These are phyloP conservation scores for Perithous albicinctus DNA, from an alignment of 2,888 invertebrate species.

Conservation along the genomic window DNA sequence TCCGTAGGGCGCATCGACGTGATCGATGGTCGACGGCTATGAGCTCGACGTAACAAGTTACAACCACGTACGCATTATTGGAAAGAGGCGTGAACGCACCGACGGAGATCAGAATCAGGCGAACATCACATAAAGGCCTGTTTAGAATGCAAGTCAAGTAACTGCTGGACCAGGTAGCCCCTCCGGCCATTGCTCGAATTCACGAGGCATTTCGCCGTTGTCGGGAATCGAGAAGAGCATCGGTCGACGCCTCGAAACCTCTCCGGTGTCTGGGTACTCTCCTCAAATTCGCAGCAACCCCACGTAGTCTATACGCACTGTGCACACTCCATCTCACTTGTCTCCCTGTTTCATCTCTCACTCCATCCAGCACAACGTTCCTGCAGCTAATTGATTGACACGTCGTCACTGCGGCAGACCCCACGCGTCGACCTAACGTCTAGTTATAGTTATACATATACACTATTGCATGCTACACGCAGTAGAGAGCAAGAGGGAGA, in stretches of 20 bases:
- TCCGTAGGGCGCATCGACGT: too few relatives aligned
- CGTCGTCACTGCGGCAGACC: constrained; percentile 51
- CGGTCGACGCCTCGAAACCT: constrained; percentile 20
- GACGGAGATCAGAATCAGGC: constrained; percentile 13
- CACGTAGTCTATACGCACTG: constrained; percentile 5
- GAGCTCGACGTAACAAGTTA: neutral
- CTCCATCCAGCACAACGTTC: constrained; percentile 42
- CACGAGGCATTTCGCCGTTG: constrained; percentile 37
- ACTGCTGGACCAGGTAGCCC: constrained; percentile 30
- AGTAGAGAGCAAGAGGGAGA: too few relatives aligned
- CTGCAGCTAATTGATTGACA: constrained; percentile 67
- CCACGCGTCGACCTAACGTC: constrained; percentile 29
- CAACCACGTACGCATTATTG: neutral
- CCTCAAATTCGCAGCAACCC: neutral
- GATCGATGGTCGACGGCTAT: too few relatives aligned
- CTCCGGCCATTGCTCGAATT: constrained; percentile 42
- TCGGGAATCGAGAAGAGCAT: neutral
- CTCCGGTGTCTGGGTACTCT: constrained; percentile 1
- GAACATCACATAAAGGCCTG: constrained; percentile 30
- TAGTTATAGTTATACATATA: neutral
- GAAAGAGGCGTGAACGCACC: constrained; percentile 1
- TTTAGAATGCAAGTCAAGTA: constrained; percentile 50
- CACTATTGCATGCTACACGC: neutral
- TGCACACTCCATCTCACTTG: constrained; percentile 43
- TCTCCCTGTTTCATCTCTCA: constrained; percentile 38